A percentile compares a stretch with the other conserved stretches of the same genome.
Evolutionary conservation across 2,113 vertebrate genomes (phyloP).

Genomic region (Columba livia): DNA sequence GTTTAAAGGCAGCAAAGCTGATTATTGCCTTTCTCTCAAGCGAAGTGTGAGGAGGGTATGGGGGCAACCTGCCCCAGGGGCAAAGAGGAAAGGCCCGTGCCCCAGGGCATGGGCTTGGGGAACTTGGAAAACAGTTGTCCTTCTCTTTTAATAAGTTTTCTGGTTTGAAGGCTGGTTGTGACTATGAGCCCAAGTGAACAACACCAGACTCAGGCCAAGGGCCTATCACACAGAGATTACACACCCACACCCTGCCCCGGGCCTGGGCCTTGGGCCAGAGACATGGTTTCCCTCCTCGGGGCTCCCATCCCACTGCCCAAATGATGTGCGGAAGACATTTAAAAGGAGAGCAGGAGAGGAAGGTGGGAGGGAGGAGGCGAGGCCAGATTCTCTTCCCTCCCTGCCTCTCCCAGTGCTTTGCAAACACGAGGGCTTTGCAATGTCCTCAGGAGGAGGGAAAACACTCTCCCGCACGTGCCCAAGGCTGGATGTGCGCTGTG

Average conservation of each 20-base stretch:
- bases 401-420: background rate
- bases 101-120: background rate
- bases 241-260: background rate
- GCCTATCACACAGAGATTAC: background rate
- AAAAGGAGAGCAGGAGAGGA: background rate
- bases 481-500: background rate
- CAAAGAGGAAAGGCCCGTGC: background rate
- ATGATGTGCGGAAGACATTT: background rate
- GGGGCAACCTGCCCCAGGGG: background rate
- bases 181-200: background rate
- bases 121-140: background rate
- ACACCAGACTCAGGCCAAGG: background rate
- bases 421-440: background rate
- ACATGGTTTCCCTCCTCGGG: background rate
- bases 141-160: background rate
- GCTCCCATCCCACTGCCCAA: background rate
- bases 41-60: background rate
- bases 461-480: background rate
- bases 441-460: background rate
- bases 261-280: conserved; percentile 11
- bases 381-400: background rate
- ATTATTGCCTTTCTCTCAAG: conserved; percentile 4
- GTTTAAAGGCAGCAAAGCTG: conserved; percentile 14
- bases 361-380: background rate
- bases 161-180: background rate